These are phyloP conservation scores for Archaeoteleia sp. DNA, from an alignment of 2,888 invertebrate species.

Conservation along the genomic window DNA sequence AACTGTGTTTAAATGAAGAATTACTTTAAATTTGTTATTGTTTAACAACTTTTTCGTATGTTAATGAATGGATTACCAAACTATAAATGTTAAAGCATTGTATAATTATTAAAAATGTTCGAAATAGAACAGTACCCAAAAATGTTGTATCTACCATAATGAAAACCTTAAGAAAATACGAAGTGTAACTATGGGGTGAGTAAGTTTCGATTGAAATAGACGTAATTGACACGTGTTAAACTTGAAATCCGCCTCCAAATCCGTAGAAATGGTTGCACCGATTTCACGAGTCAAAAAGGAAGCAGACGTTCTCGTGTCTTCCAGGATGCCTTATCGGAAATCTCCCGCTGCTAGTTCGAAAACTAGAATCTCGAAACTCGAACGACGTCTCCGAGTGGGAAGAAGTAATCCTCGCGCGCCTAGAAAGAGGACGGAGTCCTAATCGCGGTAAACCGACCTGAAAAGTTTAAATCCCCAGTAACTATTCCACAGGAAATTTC, in stretches of 20 bases:
- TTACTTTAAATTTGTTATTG: too few species aligned
- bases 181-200: too few species aligned
- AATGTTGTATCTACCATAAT: too few species aligned
- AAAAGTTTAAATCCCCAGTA: conserved; percentile 60
- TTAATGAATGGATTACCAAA: too few species aligned
- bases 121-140: too few species aligned
- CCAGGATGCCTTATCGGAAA: conserved; percentile 28
- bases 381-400: conserved; percentile 31
- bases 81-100: too few species aligned
- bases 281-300: conserved; percentile 18
- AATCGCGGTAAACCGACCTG: conserved; percentile 60
- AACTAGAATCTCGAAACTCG: conserved; percentile 41
- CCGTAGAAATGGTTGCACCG: conserved; percentile 11
- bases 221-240: conserved; percentile 5
- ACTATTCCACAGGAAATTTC: conserved; percentile 44
- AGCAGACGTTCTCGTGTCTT: conserved; percentile 7
- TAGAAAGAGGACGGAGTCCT: conserved; percentile 47
- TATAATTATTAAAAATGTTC: too few species aligned
- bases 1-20: too few species aligned
- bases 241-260: conserved; percentile 19
- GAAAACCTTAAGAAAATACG: too few species aligned
- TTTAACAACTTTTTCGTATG: too few species aligned
- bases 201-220: too few species aligned
- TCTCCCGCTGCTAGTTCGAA: conserved; percentile 39
- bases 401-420: conserved; percentile 48